Base-by-base conservation (phyloP, 2,113 vertebrate genomes). In the Nothobranchius furzeri region DNA sequence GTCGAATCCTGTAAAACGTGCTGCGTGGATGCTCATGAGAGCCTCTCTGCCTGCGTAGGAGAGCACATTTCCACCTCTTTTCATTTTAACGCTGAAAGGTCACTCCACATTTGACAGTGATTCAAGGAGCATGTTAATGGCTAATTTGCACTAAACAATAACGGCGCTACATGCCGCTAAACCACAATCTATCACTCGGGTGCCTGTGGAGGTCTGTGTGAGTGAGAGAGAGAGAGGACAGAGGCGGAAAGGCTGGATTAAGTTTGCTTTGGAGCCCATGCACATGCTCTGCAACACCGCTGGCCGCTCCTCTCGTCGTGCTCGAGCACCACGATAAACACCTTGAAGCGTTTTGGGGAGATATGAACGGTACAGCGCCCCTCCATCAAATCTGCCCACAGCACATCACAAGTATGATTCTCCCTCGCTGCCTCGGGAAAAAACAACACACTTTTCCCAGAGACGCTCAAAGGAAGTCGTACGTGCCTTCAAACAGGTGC, bases 61-160 rank as follows among this genome's bases (percentile, higher is more conserved):
- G 81, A 67, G 61, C 52, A 53, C 42, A 78, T 87, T 63, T 53
- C 49, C 65, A 75, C 69, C 77, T 60, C 65, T 64, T 64, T 64
- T 78, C 55, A 54, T 68, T 73, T 54, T 45, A 63, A 45, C 45
- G 56, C 71, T 12, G 47, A 91, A 84, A 88, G 85, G 76, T 85
- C 81, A 87, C 70, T 51, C 70, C 58, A 60, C 51, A 78, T 69
- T 76, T 65, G 76, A 88, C 84, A 70, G 62, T 85, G 73, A 87
- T 82, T 80, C 79, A 76, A 71, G 74, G 56, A 57, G 67, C 67
- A 54, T 65, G 78, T 89, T 77, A 79, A 76, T 60, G 73, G 80
- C 81, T 86, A 85, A 89, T 90, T 88, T 88, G 81, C 73, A 63
- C 85, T 79, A 78, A 87, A 82, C 85, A 86, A 82, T 83, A 75